Percentiles rank a stretch among this genome's conserved stretches.
phyloP scores from a whole-genome alignment of 2,113 vertebrate species.

The Pollachius pollachius region DNA sequence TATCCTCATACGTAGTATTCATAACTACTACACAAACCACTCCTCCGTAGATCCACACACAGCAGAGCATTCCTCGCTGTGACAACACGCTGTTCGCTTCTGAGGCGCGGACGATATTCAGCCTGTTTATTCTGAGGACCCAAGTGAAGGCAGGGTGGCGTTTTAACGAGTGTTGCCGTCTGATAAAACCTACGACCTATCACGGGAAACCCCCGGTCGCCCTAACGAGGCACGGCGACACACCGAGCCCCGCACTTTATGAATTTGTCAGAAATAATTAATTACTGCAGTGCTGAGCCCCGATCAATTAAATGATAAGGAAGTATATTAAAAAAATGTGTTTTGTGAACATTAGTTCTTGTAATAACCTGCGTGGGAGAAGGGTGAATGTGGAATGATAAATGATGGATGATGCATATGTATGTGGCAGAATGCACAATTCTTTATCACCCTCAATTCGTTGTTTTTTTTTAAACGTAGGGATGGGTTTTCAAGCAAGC shows the following conservation, averaged over 20 bases:
- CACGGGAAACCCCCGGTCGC: slow-evolving; percentile 29
- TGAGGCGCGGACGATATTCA: no score
- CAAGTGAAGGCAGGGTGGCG: slow-evolving; percentile 5
- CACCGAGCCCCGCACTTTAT: slow-evolving; percentile 54
- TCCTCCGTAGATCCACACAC: no score
- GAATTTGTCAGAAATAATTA: slow-evolving; percentile 64
- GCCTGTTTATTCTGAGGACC: no score
- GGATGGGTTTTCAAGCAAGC: no score
- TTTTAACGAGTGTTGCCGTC: slow-evolving; percentile 42
- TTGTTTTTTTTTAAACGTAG: no score
- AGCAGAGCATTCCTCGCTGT: no score
- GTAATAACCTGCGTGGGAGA: slow-evolving; percentile 38
- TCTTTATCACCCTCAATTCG: neutral
- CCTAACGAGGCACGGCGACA: slow-evolving; percentile 66
- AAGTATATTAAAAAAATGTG: slow-evolving; percentile 36
- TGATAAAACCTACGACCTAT: slow-evolving; percentile 35
- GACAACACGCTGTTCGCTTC: no score
- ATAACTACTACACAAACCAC: no score
- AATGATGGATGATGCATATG: no score
- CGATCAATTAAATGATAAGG: slow-evolving; percentile 75
- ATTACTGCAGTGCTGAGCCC: slow-evolving; percentile 63
- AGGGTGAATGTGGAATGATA: no score
- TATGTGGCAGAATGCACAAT: slow-evolving; percentile 32
- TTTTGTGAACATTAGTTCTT: slow-evolving; percentile 58
- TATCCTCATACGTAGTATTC: no score